Base-by-base conservation (phyloP, 2,797 vertebrate genomes). In the Anableps anableps region DNA sequence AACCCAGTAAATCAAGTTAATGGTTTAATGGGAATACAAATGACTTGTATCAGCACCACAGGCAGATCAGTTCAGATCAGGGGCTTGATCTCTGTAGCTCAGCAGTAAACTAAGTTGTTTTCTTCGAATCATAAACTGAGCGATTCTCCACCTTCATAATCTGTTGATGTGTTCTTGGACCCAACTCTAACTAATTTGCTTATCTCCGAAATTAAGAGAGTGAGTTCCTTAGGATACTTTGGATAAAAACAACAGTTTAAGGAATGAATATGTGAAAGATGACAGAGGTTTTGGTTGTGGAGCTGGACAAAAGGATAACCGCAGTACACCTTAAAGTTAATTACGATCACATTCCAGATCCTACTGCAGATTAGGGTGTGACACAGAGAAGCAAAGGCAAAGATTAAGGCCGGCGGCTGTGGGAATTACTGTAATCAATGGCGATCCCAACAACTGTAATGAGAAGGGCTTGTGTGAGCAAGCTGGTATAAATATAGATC, bases 401-500 rank as follows among this genome's bases (percentile, higher is more conserved):
- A 80, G 73, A 86, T 82, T 41, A 43, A 58, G 75, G 77, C 80
- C 71, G 76, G 78, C 51, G 14, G 76, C 31, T 45, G 64, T 66
- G 80, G 36, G 80, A 80, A 79, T 88, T 81, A 60, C 81, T 83
- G 74, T 51, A 83, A 82, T 76, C 83, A 74, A 77, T 80, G 26
- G 68, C 2, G 31, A 80, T 64, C 74, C 66, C 58, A 51, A 68
- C 50, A 78, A 48, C 38, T 74, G 48, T 36, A 74, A 62, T 50
- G 74, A 36, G 10, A 31, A 21, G 4, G 48, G 62, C 19, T 26
- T 55, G 31, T 74, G 85, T 79, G 85, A 72, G 50, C 9, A 31
- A 5, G 31, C 77, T 82, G 77, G 80, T 78, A 78, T 85, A 82
- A 84, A 86, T 88, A 83, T 84, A 80, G 78, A 88, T 83, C 77